A percentile compares a stretch with the other conserved stretches of the same genome.
Conservation (phyloP, 2,113 vertebrate genomes). For the Lepisosteus osseus region DNA sequence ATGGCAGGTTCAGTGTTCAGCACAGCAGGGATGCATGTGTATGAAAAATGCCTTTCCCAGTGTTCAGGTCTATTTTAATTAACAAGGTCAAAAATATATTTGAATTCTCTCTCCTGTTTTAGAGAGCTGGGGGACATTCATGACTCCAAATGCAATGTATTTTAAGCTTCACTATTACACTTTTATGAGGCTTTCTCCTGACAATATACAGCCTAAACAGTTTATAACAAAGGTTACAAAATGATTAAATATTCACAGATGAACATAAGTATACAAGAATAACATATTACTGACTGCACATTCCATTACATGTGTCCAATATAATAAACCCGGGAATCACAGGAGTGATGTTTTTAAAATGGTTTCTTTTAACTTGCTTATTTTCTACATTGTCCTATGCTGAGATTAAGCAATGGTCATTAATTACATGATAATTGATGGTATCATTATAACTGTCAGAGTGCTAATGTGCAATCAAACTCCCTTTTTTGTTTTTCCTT, state of each 20-base stretch:
- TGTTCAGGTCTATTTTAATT: slow-evolving; percentile 27
- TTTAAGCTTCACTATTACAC: slow-evolving; percentile 53
- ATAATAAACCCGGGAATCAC: slow-evolving; percentile 18
- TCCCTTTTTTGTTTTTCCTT: slow-evolving; percentile 34
- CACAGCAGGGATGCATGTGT: slow-evolving; percentile 56
- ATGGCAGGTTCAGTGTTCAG: slow-evolving; percentile 65
- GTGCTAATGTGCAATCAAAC: slow-evolving; percentile 43
- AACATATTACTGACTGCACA: slow-evolving; percentile 40
- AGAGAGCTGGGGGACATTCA: slow-evolving; percentile 53
- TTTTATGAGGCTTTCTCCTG: slow-evolving; percentile 45
- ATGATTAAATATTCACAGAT: slow-evolving; percentile 63
- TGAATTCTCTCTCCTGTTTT: slow-evolving; percentile 49
- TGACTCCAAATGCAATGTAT: slow-evolving; percentile 55
- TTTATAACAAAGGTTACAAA: slow-evolving; percentile 69
- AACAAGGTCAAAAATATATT: slow-evolving; percentile 52
- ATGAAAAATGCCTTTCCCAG: slow-evolving; percentile 26
- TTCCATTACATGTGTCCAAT: slow-evolving; percentile 31
- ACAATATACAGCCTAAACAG: slow-evolving; percentile 60
- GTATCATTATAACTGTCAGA: slow-evolving; percentile 27
- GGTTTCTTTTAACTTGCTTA: slow-evolving; percentile 18
- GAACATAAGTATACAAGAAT: slow-evolving; percentile 45
- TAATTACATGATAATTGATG: slow-evolving; percentile 18
- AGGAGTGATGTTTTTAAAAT: slow-evolving; percentile 15
- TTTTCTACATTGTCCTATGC: slow-evolving; percentile 21
- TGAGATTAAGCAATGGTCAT: slow-evolving; percentile 16